Base-by-base conservation (phyloP, 2,888 invertebrate genomes). In the Pelosia muscerda region DNA sequence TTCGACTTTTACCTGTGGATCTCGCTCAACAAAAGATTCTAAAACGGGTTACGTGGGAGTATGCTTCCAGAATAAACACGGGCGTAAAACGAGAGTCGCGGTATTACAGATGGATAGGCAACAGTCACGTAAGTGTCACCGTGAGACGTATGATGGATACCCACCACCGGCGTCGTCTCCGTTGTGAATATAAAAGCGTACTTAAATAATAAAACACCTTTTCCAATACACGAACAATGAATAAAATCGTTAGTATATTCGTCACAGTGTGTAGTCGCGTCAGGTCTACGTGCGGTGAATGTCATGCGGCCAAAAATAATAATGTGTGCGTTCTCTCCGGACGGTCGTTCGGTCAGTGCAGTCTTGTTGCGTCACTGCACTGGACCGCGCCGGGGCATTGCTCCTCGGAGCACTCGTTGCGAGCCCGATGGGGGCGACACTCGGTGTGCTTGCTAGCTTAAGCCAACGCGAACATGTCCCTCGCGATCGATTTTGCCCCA, bases 301-400 rank as follows among this genome's bases (percentile, higher is more conserved):
- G 91, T 93, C 91, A 91, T 84, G 82, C 86, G 88, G 87, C 89
- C 93, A 83, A 91, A 93, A 94, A 93, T 94, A 93, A 90, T 88
- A 84, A 84, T 81, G 83, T 86, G 85, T 87, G 85, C 81, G 86
- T 81, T 81, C 75, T 78, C 81, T 75, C 77, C 82, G 87, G 87
- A 81, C 79, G 81, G 81, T 81, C 87, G 87, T 82, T 90, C 92
- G 90, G 92, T 90, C 92, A 92, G 90, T 90, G 92, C 92, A 92
- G 90, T 87, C 88, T 87, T 86, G 87, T 93, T 93, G 92, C 94
- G 93, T 94, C 93, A 93, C 89, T 90, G 90, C 89, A 89, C 89
- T 85, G 90, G 84, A 85, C 85, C 86, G 87, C 90, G 85, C 86
- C 89, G 85, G 94, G 94, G 93, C 94, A 94, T 85, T 94, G 94